Evolutionary conservation across 2,888 invertebrate species (phyloP), one percentile per base, ranked within the genome.

Genomic region (Caenorhabditis uteleia): DNA sequence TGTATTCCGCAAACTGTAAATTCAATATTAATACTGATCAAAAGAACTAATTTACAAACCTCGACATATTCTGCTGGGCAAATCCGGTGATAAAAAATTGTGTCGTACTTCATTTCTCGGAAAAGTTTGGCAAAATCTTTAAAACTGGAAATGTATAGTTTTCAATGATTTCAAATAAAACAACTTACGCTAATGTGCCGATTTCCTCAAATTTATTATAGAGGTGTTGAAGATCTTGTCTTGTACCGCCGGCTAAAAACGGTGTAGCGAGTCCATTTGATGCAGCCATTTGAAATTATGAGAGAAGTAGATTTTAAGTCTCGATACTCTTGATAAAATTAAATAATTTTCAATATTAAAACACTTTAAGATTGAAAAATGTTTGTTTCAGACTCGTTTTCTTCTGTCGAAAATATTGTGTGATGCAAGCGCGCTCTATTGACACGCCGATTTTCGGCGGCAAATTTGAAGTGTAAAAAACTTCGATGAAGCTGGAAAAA

Each of bases 1-100:
- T 40, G 27, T 59, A 53, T 38, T 75, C 74, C 21, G 60, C 54
- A 40, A 70, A 72, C 74, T 74, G 47, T 25, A 70, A 68, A 50
- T 26, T 3, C 16, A 4, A 25, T 31, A 14, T n/a, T 44, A 18
- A 21, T 21, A 18, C 21, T 18, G 23, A 14, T 16, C 14, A 5
- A 12, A n/a, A 47, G 14, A 34, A 7, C 10, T 14, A 31, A 34
- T 10, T 23, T 34, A 21, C 46, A 2, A 14, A 66, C 73, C 56
- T 74, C 74, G 12, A 68, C 34, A n/a, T 61, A 45, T 34, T 74
- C 74, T 5, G 70, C 50, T n/a, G 66, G 54, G 7, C 23, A 47
- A 16, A 67, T 43, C 8, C 72, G 43, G 7, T 65, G 68, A n/a
- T 62, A 47, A 26, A 62, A 60, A 10, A 72, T 68, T 10, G 57